Conservation (phyloP, 2,113 vertebrate species). For the Nothoprocta pentlandii region DNA sequence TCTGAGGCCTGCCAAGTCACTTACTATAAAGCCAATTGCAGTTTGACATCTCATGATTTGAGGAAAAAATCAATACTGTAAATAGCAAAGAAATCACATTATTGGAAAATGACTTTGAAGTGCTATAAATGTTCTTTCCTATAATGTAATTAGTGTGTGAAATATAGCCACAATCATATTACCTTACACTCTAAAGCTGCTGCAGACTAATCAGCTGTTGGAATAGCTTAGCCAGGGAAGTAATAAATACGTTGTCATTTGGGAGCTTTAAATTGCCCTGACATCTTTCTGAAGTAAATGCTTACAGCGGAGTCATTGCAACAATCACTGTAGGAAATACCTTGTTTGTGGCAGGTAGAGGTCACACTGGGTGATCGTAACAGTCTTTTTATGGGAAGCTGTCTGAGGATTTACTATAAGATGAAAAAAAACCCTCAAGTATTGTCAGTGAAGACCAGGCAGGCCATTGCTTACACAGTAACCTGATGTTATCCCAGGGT, state of each 20-base stretch:
- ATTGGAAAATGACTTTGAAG: not conserved
- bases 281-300: not conserved
- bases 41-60: not conserved
- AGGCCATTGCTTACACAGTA: not conserved
- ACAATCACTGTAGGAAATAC: rapidly evolving
- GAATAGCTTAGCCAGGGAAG: not conserved
- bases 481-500: not conserved
- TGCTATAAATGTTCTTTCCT: not conserved
- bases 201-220: not conserved
- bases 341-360: not conserved
- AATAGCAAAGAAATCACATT: not conserved
- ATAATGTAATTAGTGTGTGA: not conserved
- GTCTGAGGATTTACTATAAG: not conserved
- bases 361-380: not conserved
- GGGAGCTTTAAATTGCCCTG: not conserved
- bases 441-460: not conserved
- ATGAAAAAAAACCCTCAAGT: not conserved
- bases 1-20: not conserved
- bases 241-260: not conserved
- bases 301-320: not conserved
- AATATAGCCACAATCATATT: not conserved
- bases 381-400: not conserved
- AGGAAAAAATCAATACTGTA: not conserved
- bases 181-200: not conserved
- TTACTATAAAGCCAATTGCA: not conserved